Base-by-base conservation (phyloP, 2,113 vertebrate genomes). In the Psilopsiagon aurifrons region DNA sequence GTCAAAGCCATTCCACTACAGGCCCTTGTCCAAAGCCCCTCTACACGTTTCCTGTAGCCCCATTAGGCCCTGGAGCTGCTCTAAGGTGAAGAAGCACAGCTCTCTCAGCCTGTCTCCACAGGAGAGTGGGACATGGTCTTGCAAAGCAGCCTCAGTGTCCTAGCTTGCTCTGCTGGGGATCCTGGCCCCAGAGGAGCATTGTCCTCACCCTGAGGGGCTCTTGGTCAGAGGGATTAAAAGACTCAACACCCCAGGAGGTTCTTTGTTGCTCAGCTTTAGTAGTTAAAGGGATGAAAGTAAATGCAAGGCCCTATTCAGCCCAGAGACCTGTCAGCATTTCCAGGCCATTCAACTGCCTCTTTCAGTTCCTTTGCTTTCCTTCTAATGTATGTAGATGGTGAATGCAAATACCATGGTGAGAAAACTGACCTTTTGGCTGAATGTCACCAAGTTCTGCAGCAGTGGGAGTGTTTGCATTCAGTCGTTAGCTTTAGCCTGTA, bases 351-450 rank as follows among this genome's bases (percentile, higher is more conserved):
- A 17, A 5, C 66, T 24, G 39, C 88, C 47, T 70, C 62, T 76
- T 88, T 60, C 69, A 17, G 90, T 75, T 84, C 80, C 77, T 88
- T 14, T 62, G 80, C 92, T 91, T 88, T 66, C 41, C 49, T 89
- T 35, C 87, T 94, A 74, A 80, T 41, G 88, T 33, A 49, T 57
- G 66, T 27, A 66, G 88, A 95, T 94, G 92, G 92, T 46, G 86
- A 96, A 96, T 92, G 95, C 96, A 96, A 97, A 96, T 96, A 94
- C 81, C 96, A 94, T 52, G 17, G 4, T 33, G 94, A 95, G 95
- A 80, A 92, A 51, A 73, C 52, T 89, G 96, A 96, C 95, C 96
- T 97, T 96, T 97, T 86, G 94, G 86, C 91, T 96, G 96, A 95
- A 96, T 97, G 95, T 96, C 95, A 94, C 95, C 86, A 81, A 92